Conservation (phyloP, 2,888 invertebrate genomes). For the Drosophila sordidula region DNA sequence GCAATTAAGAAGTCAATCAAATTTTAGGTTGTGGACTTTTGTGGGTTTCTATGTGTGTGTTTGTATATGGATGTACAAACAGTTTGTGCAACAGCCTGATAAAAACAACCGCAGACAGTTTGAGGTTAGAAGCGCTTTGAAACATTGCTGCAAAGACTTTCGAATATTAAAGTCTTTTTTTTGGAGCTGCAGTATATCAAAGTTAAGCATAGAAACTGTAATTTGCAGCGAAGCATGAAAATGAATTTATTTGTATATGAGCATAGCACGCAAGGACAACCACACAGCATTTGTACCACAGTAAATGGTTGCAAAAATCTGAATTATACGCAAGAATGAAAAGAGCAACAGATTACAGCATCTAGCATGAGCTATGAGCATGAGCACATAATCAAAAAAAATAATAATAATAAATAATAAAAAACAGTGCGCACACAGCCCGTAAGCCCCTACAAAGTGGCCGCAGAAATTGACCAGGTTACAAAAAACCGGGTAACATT, state of each 20-base stretch:
- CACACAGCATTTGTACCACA: conserved; percentile 4
- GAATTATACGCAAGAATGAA: conserved; percentile 16
- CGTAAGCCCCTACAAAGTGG: not conserved
- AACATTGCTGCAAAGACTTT: not conserved
- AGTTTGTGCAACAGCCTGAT: conserved; percentile 4
- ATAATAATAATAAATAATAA: not conserved
- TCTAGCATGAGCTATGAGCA: not conserved
- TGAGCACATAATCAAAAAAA: conserved; percentile 4
- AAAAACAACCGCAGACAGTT: conserved; percentile 16
- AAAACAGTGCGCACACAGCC: not conserved
- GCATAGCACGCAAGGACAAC: conserved; percentile 3
- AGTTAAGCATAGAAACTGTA: conserved; percentile 6
- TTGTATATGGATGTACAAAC: not conserved
- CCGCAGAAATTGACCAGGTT: not conserved
- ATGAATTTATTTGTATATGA: conserved; percentile 28
- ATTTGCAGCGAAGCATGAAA: conserved; percentile 30
- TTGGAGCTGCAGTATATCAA: conserved; percentile 19
- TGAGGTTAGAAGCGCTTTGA: not conserved
- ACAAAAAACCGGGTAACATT: not conserved
- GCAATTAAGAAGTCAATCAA: conserved; percentile 37
- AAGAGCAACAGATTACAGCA: conserved; percentile 10
- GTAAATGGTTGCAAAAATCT: not conserved
- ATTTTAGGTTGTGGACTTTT: not conserved
- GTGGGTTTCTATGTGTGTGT: not conserved
- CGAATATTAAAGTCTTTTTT: not conserved